phyloP scores from a whole-genome alignment of 2,888 invertebrate genomes.

The Pristionchus fissidentatus region DNA sequence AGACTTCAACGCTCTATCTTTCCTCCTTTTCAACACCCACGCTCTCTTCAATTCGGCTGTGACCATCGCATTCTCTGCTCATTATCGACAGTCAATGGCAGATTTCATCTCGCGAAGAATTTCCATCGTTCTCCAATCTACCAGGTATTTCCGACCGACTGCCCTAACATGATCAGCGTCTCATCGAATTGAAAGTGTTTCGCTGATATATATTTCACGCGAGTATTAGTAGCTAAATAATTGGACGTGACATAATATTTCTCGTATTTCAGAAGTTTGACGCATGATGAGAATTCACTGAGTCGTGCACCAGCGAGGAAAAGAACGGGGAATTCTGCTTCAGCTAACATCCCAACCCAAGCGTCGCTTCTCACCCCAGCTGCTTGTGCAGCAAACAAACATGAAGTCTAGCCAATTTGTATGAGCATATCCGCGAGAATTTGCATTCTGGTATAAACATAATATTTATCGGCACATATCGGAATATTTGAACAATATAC shows the following conservation, averaged over 20 bases:
- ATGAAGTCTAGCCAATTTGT: too few species aligned
- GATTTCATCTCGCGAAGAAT: neutral
- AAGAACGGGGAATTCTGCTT: neutral
- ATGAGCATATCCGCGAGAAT: too few species aligned
- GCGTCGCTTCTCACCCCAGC: too few species aligned
- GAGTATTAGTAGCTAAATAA: constrained; percentile 3
- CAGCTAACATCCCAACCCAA: too few species aligned
- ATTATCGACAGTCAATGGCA: constrained; percentile 13
- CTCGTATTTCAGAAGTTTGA: neutral
- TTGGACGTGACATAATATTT: neutral
- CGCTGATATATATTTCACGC: too few species aligned
- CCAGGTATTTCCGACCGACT: neutral
- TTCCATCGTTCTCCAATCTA: neutral
- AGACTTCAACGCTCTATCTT: constrained; percentile 17
- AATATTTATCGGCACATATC: too few species aligned
- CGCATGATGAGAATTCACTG: constrained; percentile 1
- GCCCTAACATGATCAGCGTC: neutral
- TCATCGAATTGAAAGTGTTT: too few species aligned
- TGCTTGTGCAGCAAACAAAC: too few species aligned
- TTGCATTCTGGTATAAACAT: too few species aligned
- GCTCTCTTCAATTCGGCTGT: constrained; percentile 15
- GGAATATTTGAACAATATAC: too few species aligned
- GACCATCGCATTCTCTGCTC: neutral
- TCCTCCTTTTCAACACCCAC: neutral
- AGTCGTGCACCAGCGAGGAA: neutral